A percentile compares a stretch with the other conserved stretches of the same genome.
Conservation (phyloP, 2,113 vertebrate species). For the Columba janthina region DNA sequence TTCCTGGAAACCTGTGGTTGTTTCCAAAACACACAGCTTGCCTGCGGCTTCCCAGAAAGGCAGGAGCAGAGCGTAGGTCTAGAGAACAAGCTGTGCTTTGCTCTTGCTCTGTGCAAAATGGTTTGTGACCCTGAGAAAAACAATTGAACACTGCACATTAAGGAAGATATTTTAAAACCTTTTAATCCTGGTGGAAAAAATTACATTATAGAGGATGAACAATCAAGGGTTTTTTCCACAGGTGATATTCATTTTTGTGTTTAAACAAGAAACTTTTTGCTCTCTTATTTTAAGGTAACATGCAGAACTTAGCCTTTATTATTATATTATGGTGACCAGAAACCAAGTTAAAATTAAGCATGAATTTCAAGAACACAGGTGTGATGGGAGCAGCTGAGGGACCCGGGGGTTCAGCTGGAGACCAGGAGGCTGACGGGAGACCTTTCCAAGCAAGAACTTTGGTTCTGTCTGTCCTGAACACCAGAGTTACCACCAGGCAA, state of each 20-base stretch:
- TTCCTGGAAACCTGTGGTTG: neutral
- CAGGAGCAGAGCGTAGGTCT: neutral
- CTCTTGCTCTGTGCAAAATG: neutral
- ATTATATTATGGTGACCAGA: rapidly evolving
- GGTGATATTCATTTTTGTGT: neutral
- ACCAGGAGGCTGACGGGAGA: too few species aligned
- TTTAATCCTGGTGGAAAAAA: neutral
- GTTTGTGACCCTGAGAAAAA: neutral
- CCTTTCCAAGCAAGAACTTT: neutral
- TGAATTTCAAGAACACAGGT: neutral
- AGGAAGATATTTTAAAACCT: neutral
- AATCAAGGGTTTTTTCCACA: neutral
- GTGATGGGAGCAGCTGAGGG: too few species aligned
- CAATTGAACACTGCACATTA: neutral
- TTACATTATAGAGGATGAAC: neutral
- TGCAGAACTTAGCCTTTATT: neutral
- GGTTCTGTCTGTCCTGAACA: neutral
- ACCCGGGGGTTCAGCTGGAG: too few species aligned
- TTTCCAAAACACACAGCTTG: neutral
- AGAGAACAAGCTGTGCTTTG: neutral
- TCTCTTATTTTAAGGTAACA: neutral
- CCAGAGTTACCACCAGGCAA: rapidly evolving
- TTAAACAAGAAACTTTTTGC: neutral
- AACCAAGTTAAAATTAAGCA: neutral
- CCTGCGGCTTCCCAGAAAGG: neutral